Conservation (phyloP, 2,888 invertebrate species). For the Cephus runcator region DNA sequence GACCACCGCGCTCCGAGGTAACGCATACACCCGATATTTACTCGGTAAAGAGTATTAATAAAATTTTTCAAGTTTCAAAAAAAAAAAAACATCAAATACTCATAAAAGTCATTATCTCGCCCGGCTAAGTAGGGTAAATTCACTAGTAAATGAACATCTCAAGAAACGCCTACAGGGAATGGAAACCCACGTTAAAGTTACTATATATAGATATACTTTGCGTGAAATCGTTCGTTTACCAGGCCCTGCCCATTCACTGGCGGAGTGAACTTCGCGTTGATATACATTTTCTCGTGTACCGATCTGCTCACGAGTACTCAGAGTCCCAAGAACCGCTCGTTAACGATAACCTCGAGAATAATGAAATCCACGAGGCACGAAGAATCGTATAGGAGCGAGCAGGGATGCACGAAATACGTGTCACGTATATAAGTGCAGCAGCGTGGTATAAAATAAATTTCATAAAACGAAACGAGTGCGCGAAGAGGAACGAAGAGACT, state of each 20-base stretch:
- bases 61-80: background rate
- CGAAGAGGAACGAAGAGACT: background rate
- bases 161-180: no score
- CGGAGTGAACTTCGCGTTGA: no score
- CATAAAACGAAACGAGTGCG: background rate
- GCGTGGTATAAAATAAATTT: background rate
- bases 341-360: constrained; percentile 31
- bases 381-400: background rate
- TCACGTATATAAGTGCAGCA: background rate
- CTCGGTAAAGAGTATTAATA: background rate
- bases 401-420: background rate
- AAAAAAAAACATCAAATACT: background rate
- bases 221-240: no score
- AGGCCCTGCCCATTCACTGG: no score
- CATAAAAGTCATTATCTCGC: background rate
- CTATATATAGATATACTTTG: no score
- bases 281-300: background rate
- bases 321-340: constrained; percentile 22
- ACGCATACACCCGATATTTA: background rate
- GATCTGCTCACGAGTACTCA: background rate
- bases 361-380: constrained; percentile 15
- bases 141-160: no score
- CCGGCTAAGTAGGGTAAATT: background rate
- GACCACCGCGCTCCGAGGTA: background rate
- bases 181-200: no score